phyloP scores from a whole-genome alignment of 2,797 vertebrate species.

The Brotogeris chrysoptera region DNA sequence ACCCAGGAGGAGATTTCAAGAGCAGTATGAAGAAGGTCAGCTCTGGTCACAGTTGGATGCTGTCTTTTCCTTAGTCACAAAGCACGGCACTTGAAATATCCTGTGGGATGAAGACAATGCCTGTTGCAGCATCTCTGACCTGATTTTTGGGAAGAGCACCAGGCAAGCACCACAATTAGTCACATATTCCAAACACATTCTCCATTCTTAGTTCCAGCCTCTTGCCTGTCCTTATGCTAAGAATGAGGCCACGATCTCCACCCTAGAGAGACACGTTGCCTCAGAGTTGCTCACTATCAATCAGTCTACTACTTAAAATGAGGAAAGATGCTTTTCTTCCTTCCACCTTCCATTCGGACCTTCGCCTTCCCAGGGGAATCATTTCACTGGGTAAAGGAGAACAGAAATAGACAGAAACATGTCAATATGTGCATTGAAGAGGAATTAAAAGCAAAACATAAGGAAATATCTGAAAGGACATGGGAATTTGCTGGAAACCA shows the following conservation, averaged over 20 bases:
- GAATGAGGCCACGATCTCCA: not conserved
- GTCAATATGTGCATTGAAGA: constrained; percentile 10
- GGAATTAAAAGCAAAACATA: constrained; percentile 29
- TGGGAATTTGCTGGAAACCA: constrained; percentile 23
- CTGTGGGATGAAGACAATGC: not conserved
- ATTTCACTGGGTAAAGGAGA: not conserved
- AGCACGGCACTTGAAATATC: not conserved
- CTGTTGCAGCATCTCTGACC: not conserved
- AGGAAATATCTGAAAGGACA: constrained; percentile 38
- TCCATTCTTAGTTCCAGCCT: not conserved
- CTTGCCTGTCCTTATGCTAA: not conserved
- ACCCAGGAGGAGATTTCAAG: not conserved
- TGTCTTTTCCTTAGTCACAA: not conserved
- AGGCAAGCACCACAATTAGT: constrained; percentile 1
- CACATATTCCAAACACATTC: not conserved
- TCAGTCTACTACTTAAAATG: constrained; percentile 6
- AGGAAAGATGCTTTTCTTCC: constrained; percentile 45
- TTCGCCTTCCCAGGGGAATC: not conserved
- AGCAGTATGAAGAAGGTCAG: not conserved
- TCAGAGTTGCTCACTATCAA: not conserved
- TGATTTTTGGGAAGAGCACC: constrained; percentile 14
- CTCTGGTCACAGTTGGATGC: not conserved
- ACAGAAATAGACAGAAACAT: not conserved
- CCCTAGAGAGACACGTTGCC: not conserved
- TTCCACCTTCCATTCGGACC: constrained; percentile 33